Percentiles rank a stretch among this genome's conserved stretches.
Conservation (phyloP, 2,113 vertebrate species). For the Noctilio leporinus region DNA sequence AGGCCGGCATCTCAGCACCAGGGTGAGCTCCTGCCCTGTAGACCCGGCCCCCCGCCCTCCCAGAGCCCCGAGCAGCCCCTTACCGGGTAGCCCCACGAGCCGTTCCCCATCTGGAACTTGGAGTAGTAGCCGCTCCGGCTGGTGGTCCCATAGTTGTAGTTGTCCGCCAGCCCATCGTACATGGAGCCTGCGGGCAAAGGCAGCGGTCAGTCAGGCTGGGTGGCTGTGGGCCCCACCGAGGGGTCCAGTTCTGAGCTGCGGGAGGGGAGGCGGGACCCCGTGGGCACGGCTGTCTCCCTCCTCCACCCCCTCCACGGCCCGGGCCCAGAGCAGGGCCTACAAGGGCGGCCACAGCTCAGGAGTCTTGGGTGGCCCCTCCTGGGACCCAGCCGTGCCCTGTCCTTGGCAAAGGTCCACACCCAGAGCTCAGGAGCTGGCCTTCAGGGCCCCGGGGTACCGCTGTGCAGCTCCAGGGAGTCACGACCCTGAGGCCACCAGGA, state of each 20-base stretch:
- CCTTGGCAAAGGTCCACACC: not conserved
- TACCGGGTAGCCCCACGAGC: slow-evolving; percentile 83
- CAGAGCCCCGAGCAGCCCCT: slow-evolving; percentile 20
- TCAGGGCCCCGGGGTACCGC: not conserved
- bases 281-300: not conserved
- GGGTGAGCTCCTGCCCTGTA: accelerated
- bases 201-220: slow-evolving; percentile 14
- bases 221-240: not conserved
- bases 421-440: not conserved
- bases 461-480: not conserved
- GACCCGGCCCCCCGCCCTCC: not conserved
- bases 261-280: not conserved
- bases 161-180: slow-evolving; percentile 79
- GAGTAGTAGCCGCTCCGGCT: slow-evolving; percentile 78
- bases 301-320: not conserved
- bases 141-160: slow-evolving; percentile 77
- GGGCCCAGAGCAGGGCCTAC: not conserved
- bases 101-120: slow-evolving; percentile 79
- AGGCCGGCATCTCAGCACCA: not conserved
- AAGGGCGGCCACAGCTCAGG: not conserved
- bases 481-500: not conserved
- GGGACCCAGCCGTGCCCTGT: not conserved
- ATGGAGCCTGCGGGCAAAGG: slow-evolving; percentile 76
- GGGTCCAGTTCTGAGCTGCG: not conserved
- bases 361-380: accelerated